Base-by-base conservation (phyloP, 2,113 vertebrate genomes). In the Elgaria multicarinata region DNA sequence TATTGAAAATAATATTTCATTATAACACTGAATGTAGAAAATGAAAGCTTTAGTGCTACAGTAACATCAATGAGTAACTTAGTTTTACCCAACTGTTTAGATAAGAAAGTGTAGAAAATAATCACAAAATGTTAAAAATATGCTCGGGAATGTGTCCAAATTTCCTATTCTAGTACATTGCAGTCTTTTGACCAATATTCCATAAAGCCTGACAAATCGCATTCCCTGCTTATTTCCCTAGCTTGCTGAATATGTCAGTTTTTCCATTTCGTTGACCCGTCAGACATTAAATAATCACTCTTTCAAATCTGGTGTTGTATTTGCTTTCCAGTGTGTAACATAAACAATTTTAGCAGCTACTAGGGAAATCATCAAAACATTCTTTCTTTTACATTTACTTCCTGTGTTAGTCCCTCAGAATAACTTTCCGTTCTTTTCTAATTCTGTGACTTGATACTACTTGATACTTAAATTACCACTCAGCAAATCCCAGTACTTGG, bases 261-360 rank as follows among this genome's bases (percentile, higher is more conserved):
- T 58, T 86, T 86, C 71, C 36, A 86, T 75, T 76, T 74, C 22
- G 33, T 33, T 86, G 84, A 4, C 36, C 24, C 58, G n/a, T n/a
- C 84, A 75, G 53, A 67, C 64, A 46, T 83, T 66, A 83, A 83
- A 83, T 84, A 69, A 75, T 28, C 84, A 86, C 18, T 86, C 71
- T 42, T 62, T 86, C n/a, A 33, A 86, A 62, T 62, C 28, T 86
- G n/a, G 71, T 75, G 36, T 55, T 85, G 26, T 62, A 39, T 86
- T 86, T 86, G 26, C 71, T 71, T 71, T 62, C 26, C 69, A 86
- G 8, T 86, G 36, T 75, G 69, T 75, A 75, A 71, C 50, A 75
- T 86, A 86, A 86, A 86, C 71, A 86, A 39, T 86, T 31, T 86
- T 62, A 86, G 36, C 84, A 76, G 36, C 50, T 62, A 24, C 71